Percentiles rank a stretch among this genome's conserved stretches.
phyloP scores from a whole-genome alignment of 2,888 invertebrate species.

The Trichogramma evanescens region DNA sequence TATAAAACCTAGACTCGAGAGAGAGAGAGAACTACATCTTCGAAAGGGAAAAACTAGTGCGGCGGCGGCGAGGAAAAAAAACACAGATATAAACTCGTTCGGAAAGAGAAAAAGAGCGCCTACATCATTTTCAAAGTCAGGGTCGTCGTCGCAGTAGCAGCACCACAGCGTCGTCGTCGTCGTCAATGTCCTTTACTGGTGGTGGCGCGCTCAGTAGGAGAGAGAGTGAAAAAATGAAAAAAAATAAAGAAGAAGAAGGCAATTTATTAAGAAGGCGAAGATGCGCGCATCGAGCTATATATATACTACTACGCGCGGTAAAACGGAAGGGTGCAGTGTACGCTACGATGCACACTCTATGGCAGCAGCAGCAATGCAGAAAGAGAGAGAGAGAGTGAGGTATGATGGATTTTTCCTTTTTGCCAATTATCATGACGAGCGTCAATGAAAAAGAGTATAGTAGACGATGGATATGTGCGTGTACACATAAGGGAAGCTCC shows the following conservation, averaged over 20 bases:
- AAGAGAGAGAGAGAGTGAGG: background rate
- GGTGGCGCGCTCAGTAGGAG: background rate
- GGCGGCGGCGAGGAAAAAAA: background rate
- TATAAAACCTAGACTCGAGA: no score
- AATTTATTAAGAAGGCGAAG: background rate
- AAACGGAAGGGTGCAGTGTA: background rate
- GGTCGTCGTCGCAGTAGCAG: constrained; percentile 9
- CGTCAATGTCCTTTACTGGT: constrained; percentile 13
- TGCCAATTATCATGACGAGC: constrained; percentile 14
- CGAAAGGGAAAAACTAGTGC: background rate
- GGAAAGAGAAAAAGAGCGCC: constrained; percentile 11
- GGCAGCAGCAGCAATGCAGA: no score
- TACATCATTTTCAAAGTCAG: constrained; percentile 29
- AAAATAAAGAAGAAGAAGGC: background rate
- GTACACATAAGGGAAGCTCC: no score
- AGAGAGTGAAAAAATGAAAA: background rate
- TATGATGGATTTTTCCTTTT: constrained; percentile 2
- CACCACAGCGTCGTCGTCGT: no score
- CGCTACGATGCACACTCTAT: no score
- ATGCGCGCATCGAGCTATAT: background rate
- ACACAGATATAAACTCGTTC: background rate
- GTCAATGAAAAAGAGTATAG: no score
- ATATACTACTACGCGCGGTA: background rate
- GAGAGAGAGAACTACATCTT: no score
- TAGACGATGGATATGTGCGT: no score